Percentiles rank a stretch among this genome's conserved stretches.
Conservation (phyloP, 2,888 invertebrate species). For the Xanthorhoe designata region DNA sequence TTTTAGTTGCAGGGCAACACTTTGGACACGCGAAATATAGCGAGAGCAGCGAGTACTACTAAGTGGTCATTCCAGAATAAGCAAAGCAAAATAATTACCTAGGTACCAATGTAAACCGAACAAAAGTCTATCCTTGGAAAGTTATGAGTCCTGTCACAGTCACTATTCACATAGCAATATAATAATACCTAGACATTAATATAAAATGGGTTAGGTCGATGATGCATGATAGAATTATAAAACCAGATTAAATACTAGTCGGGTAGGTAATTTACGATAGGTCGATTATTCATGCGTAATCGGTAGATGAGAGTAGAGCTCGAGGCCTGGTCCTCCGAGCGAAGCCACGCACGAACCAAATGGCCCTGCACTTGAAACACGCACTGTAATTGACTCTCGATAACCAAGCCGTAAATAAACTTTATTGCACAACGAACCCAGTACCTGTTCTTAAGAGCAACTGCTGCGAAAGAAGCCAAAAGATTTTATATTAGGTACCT, state of each 20-base stretch:
- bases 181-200: background rate
- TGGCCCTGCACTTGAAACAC: slow-evolving; percentile 56
- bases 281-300: slow-evolving; percentile 24
- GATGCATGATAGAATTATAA: slow-evolving; percentile 3
- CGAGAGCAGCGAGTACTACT: no score
- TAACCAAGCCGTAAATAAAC: slow-evolving; percentile 51
- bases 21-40: no score
- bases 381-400: slow-evolving; percentile 56
- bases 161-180: no score
- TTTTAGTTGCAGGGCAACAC: no score
- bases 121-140: no score
- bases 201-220: background rate
- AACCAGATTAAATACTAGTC: slow-evolving; percentile 3
- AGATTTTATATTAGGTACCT: background rate
- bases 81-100: no score
- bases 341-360: slow-evolving; percentile 54
- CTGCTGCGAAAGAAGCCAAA: slow-evolving; percentile 10
- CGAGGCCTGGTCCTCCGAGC: slow-evolving; percentile 32
- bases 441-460: slow-evolving; percentile 12
- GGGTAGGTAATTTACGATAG: slow-evolving; percentile 11
- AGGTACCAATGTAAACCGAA: no score
- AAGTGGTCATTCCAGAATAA: no score
- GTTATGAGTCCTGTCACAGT: no score
- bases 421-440: slow-evolving; percentile 35
- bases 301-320: slow-evolving; percentile 40